Conservation (phyloP, 2,888 invertebrate genomes). For the Caenorhabditis sinica region DNA sequence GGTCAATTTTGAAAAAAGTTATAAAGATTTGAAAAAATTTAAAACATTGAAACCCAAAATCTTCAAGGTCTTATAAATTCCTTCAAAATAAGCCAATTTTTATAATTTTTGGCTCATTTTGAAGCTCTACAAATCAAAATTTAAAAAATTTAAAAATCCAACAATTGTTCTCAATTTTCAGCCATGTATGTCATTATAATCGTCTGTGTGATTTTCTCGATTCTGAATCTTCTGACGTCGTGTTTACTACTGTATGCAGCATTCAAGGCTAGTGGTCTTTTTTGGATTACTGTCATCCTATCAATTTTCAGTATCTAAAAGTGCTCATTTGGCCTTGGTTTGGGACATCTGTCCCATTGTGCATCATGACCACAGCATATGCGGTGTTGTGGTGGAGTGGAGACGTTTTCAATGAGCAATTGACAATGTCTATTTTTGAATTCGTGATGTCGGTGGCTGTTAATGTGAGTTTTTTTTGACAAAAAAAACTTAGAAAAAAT, state of each 20-base stretch:
- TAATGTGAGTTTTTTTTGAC: constrained; percentile 52
- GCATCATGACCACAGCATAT: constrained; percentile 80
- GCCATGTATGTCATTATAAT: constrained; percentile 82
- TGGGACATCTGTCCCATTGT: constrained; percentile 75
- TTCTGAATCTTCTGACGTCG: constrained; percentile 78
- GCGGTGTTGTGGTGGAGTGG: constrained; percentile 83
- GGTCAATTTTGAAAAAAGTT: no score
- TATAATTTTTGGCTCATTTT: no score
- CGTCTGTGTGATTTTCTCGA: constrained; percentile 75
- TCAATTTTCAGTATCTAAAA: constrained; percentile 73
- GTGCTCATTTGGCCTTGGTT: constrained; percentile 80
- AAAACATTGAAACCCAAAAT: no score
- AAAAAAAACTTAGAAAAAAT: neutral
- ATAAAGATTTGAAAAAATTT: no score
- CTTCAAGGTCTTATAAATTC: no score
- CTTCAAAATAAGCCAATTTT: no score
- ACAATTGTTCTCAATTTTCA: constrained; percentile 55
- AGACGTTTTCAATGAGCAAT: constrained; percentile 82
- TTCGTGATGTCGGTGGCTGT: constrained; percentile 81
- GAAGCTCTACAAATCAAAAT: no score
- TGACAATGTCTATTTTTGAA: constrained; percentile 81
- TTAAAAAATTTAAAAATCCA: neutral
- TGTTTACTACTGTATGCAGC: constrained; percentile 77
- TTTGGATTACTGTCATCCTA: neutral
- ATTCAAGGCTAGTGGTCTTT: constrained; percentile 69